Conservation (phyloP, 2,888 invertebrate species). For the Diadromus collaris region DNA sequence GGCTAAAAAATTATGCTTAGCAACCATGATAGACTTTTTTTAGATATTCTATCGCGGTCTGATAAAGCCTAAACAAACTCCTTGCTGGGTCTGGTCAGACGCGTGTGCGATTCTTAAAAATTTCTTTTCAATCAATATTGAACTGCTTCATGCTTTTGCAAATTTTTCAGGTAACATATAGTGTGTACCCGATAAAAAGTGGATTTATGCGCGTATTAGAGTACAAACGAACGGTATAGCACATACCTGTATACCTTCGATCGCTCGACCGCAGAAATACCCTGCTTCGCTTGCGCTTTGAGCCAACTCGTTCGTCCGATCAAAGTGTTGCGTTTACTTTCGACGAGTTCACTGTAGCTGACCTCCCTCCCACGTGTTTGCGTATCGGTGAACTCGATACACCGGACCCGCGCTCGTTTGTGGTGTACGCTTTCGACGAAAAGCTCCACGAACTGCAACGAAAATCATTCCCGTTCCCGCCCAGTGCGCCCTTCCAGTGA, state of each 20-base stretch:
- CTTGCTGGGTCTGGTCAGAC: too few relatives aligned
- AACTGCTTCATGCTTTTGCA: background rate
- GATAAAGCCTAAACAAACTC: too few relatives aligned
- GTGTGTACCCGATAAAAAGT: conserved; percentile 1
- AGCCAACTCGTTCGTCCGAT: conserved; percentile 59
- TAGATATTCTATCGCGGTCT: too few relatives aligned
- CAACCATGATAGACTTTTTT: too few relatives aligned
- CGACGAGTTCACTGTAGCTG: conserved; percentile 8
- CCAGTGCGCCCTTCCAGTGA: conserved; percentile 30
- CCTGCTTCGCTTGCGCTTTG: conserved; percentile 58
- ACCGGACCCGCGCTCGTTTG: conserved; percentile 40
- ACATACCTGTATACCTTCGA: conserved; percentile 30
- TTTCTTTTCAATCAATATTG: background rate
- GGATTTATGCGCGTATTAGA: conserved; percentile 6
- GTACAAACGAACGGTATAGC: conserved; percentile 16
- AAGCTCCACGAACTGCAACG: conserved; percentile 26
- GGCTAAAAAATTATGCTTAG: too few relatives aligned
- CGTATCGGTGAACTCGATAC: conserved; percentile 45
- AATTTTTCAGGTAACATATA: background rate
- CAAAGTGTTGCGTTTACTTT: conserved; percentile 70
- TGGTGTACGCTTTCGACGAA: conserved; percentile 31
- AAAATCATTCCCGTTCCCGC: background rate
- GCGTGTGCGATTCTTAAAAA: background rate
- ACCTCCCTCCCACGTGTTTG: conserved; percentile 45
- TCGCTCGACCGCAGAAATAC: conserved; percentile 47